phyloP scores from a whole-genome alignment of 2,113 vertebrate species.

The Pandion haliaetus region DNA sequence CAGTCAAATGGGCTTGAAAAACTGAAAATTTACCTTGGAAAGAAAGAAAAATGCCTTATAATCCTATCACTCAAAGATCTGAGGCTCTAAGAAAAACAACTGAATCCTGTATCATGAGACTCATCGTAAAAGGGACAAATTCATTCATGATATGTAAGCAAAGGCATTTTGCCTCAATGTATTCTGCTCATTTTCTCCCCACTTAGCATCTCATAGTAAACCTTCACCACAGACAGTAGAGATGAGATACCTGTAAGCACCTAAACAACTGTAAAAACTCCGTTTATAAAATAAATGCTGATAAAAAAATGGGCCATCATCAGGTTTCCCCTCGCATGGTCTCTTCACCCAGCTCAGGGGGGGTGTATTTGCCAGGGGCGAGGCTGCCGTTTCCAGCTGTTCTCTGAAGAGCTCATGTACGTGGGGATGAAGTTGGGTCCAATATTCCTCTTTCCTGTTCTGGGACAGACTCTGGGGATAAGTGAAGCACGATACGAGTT shows the following conservation, averaged over 20 bases:
- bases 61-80: not conserved
- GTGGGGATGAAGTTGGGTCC: not conserved
- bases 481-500: fast-evolving
- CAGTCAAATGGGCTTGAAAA: not conserved
- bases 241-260: not conserved
- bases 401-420: not conserved
- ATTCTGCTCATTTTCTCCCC: not conserved
- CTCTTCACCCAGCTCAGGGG: not conserved
- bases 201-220: not conserved
- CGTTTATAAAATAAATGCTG: not conserved
- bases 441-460: not conserved
- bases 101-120: not conserved
- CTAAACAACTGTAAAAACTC: not conserved
- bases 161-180: not conserved
- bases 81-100: not conserved
- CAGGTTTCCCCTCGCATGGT: not conserved
- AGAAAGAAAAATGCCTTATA: not conserved
- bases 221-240: not conserved
- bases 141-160: not conserved
- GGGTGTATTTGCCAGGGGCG: not conserved
- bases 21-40: not conserved
- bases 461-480: not conserved
- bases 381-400: not conserved
- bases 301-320: not conserved
- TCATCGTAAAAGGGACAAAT: not conserved